Base-by-base conservation (phyloP, 2,888 invertebrate genomes). In the Epinotia brunnichana region DNA sequence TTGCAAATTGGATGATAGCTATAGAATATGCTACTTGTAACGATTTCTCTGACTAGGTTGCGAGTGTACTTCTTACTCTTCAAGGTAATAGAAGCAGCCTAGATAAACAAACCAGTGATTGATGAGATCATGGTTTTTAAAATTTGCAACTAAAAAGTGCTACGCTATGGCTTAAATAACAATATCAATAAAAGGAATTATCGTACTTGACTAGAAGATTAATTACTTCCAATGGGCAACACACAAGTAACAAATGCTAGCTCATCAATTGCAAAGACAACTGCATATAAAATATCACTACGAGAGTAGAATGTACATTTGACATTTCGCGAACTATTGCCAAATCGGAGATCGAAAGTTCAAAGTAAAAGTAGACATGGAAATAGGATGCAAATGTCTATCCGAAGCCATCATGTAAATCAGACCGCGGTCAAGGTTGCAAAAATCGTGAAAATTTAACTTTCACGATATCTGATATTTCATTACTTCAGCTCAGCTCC, bases 301-400 rank as follows among this genome's bases (percentile, higher is more conserved):
- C 10, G 29, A 56, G 44, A 44, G 35, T 17, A 19, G 21, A 53
- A 62, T 54, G 51, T 60, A 41, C 10, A 69, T 29, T 41, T 44
- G 24, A 63, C n/a, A 63, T 73, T 62, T 68, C 56, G 61, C 67
- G 63, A 57, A 24, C 24, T 78, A 76, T 78, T 74, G 67, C 74
- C 59, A 76, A 77, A 74, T 76, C 74, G 78, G 77, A 75, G 82
- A 84, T 82, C 79, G 87, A 89, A 88, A 90, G 88, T 87, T 86
- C 81, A 82, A 61, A 85, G 88, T 89, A 89, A 90, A 90, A 90
- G 88, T 86, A 82, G 80, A 86, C 87, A 90, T 86, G 83, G 80
- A 81, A 85, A 87, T 87, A 79, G 78, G 75, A 75, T 74, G 77
- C 81, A 81, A 83, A 82, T 80, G 79, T 79, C 79, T 80, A 78